A percentile compares a stretch with the other conserved stretches of the same genome.
Conservation (phyloP, 2,888 invertebrate species). For the Lissonota sp. region DNA sequence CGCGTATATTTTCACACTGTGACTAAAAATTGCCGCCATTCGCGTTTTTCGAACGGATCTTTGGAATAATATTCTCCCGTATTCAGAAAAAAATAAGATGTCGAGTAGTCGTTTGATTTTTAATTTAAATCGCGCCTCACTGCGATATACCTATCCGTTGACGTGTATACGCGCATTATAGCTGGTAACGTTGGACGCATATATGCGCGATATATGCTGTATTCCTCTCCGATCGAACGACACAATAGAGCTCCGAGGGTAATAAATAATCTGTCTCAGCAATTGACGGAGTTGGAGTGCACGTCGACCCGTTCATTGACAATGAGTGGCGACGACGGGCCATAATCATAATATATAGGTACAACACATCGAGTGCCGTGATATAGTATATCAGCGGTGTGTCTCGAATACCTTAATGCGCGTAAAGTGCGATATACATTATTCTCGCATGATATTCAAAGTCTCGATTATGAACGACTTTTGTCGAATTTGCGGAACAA, state of each 20-base stretch:
- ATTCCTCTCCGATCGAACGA: conserved; percentile 38
- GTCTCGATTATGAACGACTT: no score
- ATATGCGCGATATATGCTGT: background rate
- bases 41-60: no score
- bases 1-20: conserved; percentile 13
- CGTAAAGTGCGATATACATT: no score
- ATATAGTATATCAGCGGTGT: background rate
- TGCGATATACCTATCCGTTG: no score
- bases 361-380: background rate
- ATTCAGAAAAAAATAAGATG: no score
- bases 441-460: no score
- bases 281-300: conserved; percentile 37
- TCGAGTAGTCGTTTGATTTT: no score
- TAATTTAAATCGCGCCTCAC: no score
- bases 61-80: no score
- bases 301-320: conserved; percentile 39
- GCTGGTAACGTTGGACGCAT: background rate
- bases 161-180: background rate
- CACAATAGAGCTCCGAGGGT: conserved; percentile 13
- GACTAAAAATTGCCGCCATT: no score
- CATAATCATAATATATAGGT: conserved; percentile 19
- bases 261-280: conserved; percentile 50
- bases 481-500: no score
- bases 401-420: no score
- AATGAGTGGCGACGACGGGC: conserved; percentile 28